Percentiles rank a stretch among this genome's conserved stretches.
phyloP scores from a whole-genome alignment of 2,797 vertebrate species.

The Spinus pinus region DNA sequence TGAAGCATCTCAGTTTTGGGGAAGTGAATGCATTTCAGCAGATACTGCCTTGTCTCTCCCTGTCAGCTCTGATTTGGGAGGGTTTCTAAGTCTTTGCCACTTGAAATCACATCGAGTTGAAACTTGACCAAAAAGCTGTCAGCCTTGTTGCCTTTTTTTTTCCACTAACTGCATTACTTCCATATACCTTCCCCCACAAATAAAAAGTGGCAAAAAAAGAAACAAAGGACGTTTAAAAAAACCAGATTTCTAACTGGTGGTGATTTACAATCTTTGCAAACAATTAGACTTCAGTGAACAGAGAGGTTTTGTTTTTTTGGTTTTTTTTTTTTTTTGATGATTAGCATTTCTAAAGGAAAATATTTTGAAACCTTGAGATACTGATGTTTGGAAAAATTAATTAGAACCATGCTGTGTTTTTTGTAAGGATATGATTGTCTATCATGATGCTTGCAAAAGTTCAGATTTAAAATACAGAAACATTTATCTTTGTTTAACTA shows the following conservation, averaged over 20 bases:
- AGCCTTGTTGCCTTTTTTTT: background rate
- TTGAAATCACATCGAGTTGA: conserved; percentile 26
- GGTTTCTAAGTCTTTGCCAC: conserved; percentile 17
- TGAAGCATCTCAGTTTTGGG: background rate
- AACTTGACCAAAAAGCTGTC: conserved; percentile 28
- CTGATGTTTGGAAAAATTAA: background rate
- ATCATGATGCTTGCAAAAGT: background rate
- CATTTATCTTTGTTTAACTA: background rate
- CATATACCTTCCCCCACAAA: conserved; percentile 26
- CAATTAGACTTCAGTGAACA: background rate
- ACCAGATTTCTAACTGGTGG: background rate
- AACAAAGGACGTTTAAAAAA: background rate
- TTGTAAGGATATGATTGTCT: background rate
- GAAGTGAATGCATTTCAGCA: background rate
- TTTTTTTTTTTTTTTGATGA: background rate
- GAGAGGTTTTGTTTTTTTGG: background rate
- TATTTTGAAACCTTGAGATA: conserved; percentile 11
- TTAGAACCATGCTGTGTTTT: background rate
- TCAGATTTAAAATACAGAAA: background rate
- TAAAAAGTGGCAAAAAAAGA: background rate
- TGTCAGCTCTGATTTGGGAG: background rate
- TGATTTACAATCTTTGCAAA: conserved; percentile 21
- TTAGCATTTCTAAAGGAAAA: background rate
- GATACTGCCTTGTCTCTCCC: conserved; percentile 7
- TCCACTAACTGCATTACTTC: conserved; percentile 35